Evolutionary conservation across 2,797 vertebrate species (phyloP).

Genomic region (Clarias pachynema): DNA sequence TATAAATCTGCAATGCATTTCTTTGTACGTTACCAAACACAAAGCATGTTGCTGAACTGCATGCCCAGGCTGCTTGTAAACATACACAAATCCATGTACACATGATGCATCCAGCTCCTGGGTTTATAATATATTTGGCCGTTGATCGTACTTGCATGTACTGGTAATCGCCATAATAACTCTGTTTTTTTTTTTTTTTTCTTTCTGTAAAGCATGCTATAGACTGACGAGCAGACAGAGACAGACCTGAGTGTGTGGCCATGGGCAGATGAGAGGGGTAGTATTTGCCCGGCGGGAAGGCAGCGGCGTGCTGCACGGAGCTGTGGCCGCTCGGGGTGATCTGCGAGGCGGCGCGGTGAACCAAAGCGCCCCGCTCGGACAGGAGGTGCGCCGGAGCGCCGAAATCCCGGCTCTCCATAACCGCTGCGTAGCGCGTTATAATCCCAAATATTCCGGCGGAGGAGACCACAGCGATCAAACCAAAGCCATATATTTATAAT

Average conservation of each 20-base stretch:
- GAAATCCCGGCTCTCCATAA: slow-evolving; percentile 96
- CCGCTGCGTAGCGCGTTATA: slow-evolving; percentile 69
- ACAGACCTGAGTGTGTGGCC: slow-evolving; percentile 95
- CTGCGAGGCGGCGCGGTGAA: slow-evolving; percentile 87
- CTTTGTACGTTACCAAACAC: not conserved
- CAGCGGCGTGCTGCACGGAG: slow-evolving; percentile 85
- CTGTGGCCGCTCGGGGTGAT: slow-evolving; percentile 85
- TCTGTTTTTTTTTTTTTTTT: too few species aligned
- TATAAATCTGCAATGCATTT: not conserved
- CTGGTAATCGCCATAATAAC: not conserved
- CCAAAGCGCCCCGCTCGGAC: slow-evolving; percentile 87
- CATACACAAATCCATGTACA: not conserved
- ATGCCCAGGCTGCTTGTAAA: not conserved
- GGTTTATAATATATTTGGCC: not conserved
- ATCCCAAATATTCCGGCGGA: slow-evolving; percentile 75
- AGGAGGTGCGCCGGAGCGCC: slow-evolving; percentile 91
- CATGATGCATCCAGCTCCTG: not conserved
- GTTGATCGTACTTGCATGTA: not conserved
- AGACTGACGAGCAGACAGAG: not conserved
- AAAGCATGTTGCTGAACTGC: not conserved
- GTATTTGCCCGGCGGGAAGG: slow-evolving; percentile 93
- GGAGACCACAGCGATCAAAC: slow-evolving; percentile 71
- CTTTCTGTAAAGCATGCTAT: not conserved
- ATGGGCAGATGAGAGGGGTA: slow-evolving; percentile 93
- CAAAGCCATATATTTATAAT: slow-evolving; percentile 78